Evolutionary conservation across 2,888 invertebrate genomes (phyloP).

Genomic region (Eugnorisma glareosa): DNA sequence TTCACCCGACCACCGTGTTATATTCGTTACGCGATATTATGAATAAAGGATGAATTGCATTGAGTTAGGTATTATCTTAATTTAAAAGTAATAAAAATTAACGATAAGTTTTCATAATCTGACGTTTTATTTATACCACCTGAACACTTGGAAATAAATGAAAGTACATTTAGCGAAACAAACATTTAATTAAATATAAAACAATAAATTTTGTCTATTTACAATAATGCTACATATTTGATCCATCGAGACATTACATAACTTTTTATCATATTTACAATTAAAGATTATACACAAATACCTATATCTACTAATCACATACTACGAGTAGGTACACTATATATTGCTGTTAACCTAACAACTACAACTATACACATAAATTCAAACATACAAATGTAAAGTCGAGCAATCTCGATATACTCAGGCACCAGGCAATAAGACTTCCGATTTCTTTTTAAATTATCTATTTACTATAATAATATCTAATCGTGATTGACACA

Average conservation of each 20-base stretch:
- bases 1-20: conserved; percentile 51
- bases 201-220: conserved; percentile 35
- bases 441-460: conserved; percentile 44
- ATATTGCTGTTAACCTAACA: conserved; percentile 21
- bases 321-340: conserved; percentile 30
- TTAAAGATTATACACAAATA: conserved; percentile 20
- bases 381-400: conserved; percentile 50
- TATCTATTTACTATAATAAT: conserved; percentile 30
- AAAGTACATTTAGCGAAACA: conserved; percentile 27
- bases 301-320: conserved; percentile 52
- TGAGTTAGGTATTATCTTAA: conserved; percentile 71
- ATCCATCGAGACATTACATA: conserved; percentile 17
- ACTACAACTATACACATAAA: conserved; percentile 38
- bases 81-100: conserved; percentile 71
- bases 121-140: conserved; percentile 69
- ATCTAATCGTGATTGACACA: background rate
- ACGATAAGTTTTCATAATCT: conserved; percentile 69
- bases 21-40: conserved; percentile 58
- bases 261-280: conserved; percentile 24
- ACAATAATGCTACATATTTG: conserved; percentile 37
- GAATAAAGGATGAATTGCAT: conserved; percentile 69
- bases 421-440: conserved; percentile 63
- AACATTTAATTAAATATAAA: conserved; percentile 39
- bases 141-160: background rate
- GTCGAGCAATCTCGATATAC: conserved; percentile 43